A percentile compares a stretch with the other conserved stretches of the same genome.
phyloP scores from a whole-genome alignment of 2,888 invertebrate genomes.

The Eupithecia dodoneata region DNA sequence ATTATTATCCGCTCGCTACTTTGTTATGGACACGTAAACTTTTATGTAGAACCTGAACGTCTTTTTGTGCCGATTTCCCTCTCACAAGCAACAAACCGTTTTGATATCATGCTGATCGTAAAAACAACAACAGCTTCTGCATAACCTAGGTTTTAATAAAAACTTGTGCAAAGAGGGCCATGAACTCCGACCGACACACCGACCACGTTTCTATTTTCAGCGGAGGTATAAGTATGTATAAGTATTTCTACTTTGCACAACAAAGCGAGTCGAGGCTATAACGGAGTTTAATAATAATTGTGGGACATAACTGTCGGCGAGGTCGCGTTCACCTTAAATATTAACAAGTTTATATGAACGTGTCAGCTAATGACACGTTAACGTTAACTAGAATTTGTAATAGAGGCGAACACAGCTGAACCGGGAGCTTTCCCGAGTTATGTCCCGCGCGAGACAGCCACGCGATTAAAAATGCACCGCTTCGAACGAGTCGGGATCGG shows the following conservation, averaged over 20 bases:
- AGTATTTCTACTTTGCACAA: slow-evolving; percentile 23
- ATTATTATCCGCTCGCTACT: slow-evolving; percentile 65
- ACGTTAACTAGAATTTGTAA: slow-evolving; percentile 82
- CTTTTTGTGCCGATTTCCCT: slow-evolving; percentile 49
- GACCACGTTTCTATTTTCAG: not conserved
- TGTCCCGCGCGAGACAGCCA: slow-evolving; percentile 82
- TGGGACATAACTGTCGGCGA: slow-evolving; percentile 52
- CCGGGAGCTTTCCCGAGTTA: slow-evolving; percentile 77
- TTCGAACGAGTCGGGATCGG: slow-evolving; percentile 78
- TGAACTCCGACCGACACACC: not conserved
- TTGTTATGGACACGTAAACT: slow-evolving; percentile 67
- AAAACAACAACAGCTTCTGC: slow-evolving; percentile 33
- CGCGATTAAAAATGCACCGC: slow-evolving; percentile 81
- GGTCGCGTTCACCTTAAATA: slow-evolving; percentile 73
- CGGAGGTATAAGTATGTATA: not conserved
- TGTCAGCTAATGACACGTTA: slow-evolving; percentile 80
- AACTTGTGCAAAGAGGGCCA: slow-evolving; percentile 4
- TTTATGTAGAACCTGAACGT: slow-evolving; percentile 60
- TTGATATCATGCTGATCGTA: slow-evolving; percentile 33
- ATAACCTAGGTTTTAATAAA: slow-evolving; percentile 20
- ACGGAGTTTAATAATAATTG: slow-evolving; percentile 43
- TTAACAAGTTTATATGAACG: slow-evolving; percentile 77
- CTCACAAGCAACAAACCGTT: slow-evolving; percentile 36
- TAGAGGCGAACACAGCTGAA: slow-evolving; percentile 79
- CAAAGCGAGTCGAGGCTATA: slow-evolving; percentile 36